phyloP scores from a whole-genome alignment of 2,113 vertebrate species.

The Ranitomeya variabilis region DNA sequence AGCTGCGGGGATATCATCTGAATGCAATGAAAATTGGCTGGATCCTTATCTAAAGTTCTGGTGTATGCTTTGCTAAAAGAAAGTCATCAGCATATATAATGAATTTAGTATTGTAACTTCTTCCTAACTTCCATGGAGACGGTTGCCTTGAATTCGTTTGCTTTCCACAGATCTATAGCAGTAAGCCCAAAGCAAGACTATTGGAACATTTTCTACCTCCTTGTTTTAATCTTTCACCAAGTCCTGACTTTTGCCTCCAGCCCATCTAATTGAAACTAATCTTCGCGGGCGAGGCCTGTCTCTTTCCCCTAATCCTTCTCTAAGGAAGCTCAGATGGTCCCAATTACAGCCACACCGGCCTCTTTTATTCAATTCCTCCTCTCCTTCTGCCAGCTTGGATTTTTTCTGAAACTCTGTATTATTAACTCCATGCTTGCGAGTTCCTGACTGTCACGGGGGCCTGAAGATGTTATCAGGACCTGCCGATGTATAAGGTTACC shows the following conservation, averaged over 20 bases:
- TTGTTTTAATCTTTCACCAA: constrained; percentile 82
- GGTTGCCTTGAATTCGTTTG: constrained; percentile 78
- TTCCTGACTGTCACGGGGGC: constrained; percentile 96
- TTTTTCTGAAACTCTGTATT: constrained; percentile 88
- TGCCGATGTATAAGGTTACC: constrained; percentile 91
- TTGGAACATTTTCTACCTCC: constrained; percentile 79
- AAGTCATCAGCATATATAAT: constrained; percentile 64
- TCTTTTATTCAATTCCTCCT: constrained; percentile 82
- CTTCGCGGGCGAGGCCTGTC: constrained; percentile 93
- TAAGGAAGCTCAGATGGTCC: constrained; percentile 96
- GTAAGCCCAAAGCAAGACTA: constrained; percentile 71
- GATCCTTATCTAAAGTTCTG: constrained; percentile 39
- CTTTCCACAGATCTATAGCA: constrained; percentile 73
- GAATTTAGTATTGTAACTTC: constrained; percentile 70
- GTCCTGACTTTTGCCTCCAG: constrained; percentile 89
- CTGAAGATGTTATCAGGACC: constrained; percentile 94
- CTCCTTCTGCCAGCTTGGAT: constrained; percentile 82
- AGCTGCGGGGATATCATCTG: constrained; percentile 44
- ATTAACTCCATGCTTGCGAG: constrained; percentile 94
- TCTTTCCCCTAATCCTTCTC: constrained; percentile 87
- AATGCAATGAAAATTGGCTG: constrained; percentile 43
- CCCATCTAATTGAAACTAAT: constrained; percentile 99
- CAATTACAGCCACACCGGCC: constrained; percentile 91
- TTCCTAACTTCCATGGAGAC: constrained; percentile 66
- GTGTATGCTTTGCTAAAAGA: constrained; percentile 56